Base-by-base conservation (phyloP, 2,113 vertebrate genomes). In the Climacteris rufus region DNA sequence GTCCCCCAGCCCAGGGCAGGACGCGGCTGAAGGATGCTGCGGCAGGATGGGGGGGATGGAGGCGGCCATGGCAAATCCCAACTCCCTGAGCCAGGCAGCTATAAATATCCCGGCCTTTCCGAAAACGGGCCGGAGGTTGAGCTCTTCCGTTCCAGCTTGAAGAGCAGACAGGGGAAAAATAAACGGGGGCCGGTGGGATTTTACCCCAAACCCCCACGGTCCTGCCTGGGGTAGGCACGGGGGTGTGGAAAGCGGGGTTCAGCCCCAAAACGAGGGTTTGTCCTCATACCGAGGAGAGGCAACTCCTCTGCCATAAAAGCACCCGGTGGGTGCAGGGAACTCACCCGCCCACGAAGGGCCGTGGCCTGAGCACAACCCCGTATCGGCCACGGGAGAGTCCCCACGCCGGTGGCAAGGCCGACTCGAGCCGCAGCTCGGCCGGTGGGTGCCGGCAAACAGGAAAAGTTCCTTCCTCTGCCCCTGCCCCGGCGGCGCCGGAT, bases 61-160 rank as follows among this genome's bases (percentile, higher is more conserved):
- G 91, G 61, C 49, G 1, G 75, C 75, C 33, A 4, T 1, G 8
- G 78, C 65, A 78, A 90, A 94, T 96, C 88, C 91, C 96, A 93
- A 20, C 85, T 77, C 92, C 81, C 88, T 74, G 82, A 90, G 88
- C 69, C 69, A 50, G 81, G 85, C 37, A 0, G 90, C 89, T 96
- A 96, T 47, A 96, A 96, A 96, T 94, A 96, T 56, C 89, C 53
- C 61, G 0, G 82, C 61, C 93, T 17, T 96, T 83, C 86, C 3
- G 37, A 96, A 92, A 79, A 87, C 91, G 91, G 83, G 94, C 86
- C 63, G 89, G 86, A 93, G 93, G 66, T 8, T 56, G 40, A 88
- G 91, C 83, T 94, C 93, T 96, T 96, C 94, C 91, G 86, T 63
- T 86, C n/a, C 35, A 0, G 61, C 70, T 68, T 8, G 0, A 42